Base-by-base conservation (phyloP, 2,113 vertebrate species). In the Craseonycteris thonglongyai region DNA sequence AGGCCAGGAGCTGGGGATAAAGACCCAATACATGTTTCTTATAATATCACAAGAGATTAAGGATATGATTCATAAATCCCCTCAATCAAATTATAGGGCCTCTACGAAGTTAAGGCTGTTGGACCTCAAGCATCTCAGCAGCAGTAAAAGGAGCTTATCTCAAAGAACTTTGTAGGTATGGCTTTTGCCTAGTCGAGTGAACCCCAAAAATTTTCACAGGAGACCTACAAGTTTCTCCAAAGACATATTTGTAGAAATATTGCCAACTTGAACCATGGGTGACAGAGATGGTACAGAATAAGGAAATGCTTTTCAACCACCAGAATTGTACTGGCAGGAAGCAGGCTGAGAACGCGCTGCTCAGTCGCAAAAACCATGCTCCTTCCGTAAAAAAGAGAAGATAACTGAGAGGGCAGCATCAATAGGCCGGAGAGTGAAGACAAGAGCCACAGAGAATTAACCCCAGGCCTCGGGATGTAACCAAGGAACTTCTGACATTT, bases 321-420 rank as follows among this genome's bases (percentile, higher is more conserved):
- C 42, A 84, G n/a, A 94, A 80, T 85, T 69, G 30, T 45, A 74
- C n/a, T 14, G 24, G 6, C 54, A 66, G 61, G 19, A 90, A 82
- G 51, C 22, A 63, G n/a, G 13, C 84, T 51, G 35, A 69, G 51
- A 91, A 4, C 72, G 18, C 18, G 76, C n/a, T 49, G 11, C 28
- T 82, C 8, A 74, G 75, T 40, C 66, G 30, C 35, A 80, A 45
- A 26, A 26, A 66, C 54, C 3, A 5, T 6, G 12, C 35, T 89
- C 16, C 40, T 78, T 91, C 68, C 69, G 93, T 63, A 69, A 88
- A 79, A 95, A 91, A 47, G n/a, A 54, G 91, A 78, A 94, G 42
- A n/a, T 18, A 8, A 74, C 15, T 30, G 2, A 45, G 47, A 80
- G 56, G 18, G 15, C 49, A 74, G 26, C 59, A 72, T 68, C 18